A percentile compares a stretch with the other conserved stretches of the same genome.
Evolutionary conservation across 2,113 vertebrate genomes (phyloP).

Genomic region (Pollachius pollachius): DNA sequence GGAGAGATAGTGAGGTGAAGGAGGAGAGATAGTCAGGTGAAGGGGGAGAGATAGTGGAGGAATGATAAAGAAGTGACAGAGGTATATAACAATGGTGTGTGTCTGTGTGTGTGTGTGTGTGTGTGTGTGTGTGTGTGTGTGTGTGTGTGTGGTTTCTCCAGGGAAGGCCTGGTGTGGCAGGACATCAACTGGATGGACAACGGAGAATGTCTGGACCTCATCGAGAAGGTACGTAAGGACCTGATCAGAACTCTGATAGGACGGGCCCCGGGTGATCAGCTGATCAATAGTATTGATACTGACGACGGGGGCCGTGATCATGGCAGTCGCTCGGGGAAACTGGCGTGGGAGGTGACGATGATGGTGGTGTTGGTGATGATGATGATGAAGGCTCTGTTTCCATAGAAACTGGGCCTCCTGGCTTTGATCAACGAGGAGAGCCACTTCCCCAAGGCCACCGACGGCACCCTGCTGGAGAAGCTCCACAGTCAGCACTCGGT

Average conservation of each 20-base stretch:
- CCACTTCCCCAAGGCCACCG: slow-evolving; percentile 96
- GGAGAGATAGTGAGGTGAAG: too few relatives aligned
- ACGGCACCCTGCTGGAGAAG: slow-evolving; percentile 90
- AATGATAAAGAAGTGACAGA: too few relatives aligned
- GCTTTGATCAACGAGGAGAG: slow-evolving; percentile 97
- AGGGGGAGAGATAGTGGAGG: too few relatives aligned
- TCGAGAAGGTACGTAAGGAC: slow-evolving; percentile 85
- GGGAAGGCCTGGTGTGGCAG: slow-evolving; percentile 92
- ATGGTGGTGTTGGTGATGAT: background rate
- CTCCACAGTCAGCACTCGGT: slow-evolving; percentile 91
- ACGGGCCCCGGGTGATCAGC: background rate
- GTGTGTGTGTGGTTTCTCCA: slow-evolving; percentile 48
- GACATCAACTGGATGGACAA: slow-evolving; percentile 98
- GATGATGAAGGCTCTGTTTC: slow-evolving; percentile 15
- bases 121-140: too few relatives aligned
- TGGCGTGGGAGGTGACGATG: background rate
- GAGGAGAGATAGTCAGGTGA: too few relatives aligned
- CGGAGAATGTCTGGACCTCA: slow-evolving; percentile 94
- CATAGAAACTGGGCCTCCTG: slow-evolving; percentile 92
- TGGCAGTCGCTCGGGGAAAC: background rate
- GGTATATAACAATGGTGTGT: too few relatives aligned
- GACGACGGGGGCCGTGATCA: too few relatives aligned
- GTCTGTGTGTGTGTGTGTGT: too few relatives aligned
- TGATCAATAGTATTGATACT: too few relatives aligned
- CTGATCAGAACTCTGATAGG: background rate